A percentile compares a stretch with the other conserved stretches of the same genome.
phyloP scores from a whole-genome alignment of 2,797 vertebrate genomes.

The Enteromius argenteus region DNA sequence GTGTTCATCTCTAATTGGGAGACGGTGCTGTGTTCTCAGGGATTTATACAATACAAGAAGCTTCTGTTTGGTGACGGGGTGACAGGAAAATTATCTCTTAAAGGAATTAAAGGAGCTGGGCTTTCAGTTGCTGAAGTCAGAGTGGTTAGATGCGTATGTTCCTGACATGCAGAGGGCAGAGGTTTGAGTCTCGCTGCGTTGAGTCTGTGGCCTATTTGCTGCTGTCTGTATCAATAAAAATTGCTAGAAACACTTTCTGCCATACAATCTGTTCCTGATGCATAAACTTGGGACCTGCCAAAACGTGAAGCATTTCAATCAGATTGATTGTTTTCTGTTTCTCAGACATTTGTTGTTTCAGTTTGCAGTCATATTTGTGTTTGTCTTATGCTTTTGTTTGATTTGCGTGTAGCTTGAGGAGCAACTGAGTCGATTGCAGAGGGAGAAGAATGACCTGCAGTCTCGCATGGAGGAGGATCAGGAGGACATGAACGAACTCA shows the following conservation, averaged over 20 bases:
- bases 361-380: background rate
- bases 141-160: background rate
- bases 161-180: background rate
- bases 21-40: constrained; percentile 52
- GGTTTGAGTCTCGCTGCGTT: background rate
- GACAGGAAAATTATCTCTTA: constrained; percentile 27
- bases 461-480: constrained; percentile 96
- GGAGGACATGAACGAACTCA: constrained; percentile 96
- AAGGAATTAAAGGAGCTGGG: background rate
- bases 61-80: constrained; percentile 36
- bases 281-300: background rate
- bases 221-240: background rate
- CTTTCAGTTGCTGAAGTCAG: background rate
- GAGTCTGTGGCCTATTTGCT: background rate
- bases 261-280: background rate
- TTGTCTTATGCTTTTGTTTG: constrained; percentile 30
- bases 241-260: background rate
- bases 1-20: constrained; percentile 55
- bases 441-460: constrained; percentile 96
- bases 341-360: background rate
- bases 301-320: background rate
- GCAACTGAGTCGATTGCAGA: constrained; percentile 93
- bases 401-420: constrained; percentile 87
- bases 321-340: background rate
- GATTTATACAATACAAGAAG: constrained; percentile 31